phyloP scores from a whole-genome alignment of 2,797 vertebrate genomes.

The Rallus crepitans region DNA sequence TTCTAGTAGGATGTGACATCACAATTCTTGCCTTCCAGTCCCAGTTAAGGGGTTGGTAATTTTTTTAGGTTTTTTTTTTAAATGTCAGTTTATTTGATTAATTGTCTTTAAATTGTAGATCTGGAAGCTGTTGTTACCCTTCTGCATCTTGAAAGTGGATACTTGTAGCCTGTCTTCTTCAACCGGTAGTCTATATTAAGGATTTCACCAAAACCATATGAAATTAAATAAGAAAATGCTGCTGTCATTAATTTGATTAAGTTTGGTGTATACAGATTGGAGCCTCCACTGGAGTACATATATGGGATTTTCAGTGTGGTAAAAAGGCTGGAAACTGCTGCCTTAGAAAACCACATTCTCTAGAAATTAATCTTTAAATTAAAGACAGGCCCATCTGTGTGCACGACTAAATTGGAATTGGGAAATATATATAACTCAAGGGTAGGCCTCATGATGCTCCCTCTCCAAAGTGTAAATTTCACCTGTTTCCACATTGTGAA shows the following conservation, averaged over 20 bases:
- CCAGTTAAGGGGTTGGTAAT: neutral
- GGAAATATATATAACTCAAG: slow-evolving; percentile 18
- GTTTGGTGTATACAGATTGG: neutral
- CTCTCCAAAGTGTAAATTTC: slow-evolving; percentile 23
- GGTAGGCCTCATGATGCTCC: neutral
- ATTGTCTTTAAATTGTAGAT: neutral
- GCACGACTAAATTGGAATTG: neutral
- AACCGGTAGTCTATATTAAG: neutral
- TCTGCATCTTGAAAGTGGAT: neutral
- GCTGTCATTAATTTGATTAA: neutral
- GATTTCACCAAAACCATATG: neutral
- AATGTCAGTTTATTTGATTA: neutral
- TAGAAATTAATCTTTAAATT: slow-evolving; percentile 49
- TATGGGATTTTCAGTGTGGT: neutral
- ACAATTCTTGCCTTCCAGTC: neutral
- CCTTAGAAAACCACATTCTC: neutral
- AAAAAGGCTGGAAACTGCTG: slow-evolving; percentile 28
- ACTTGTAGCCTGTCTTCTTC: neutral
- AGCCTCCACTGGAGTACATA: neutral
- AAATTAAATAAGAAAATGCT: neutral
- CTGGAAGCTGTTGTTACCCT: neutral
- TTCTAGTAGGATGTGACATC: neutral
- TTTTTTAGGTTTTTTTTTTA: neutral
- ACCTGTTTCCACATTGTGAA: neutral
- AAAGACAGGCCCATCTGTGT: slow-evolving; percentile 43